Percentiles rank a stretch among this genome's conserved stretches.
Conservation (phyloP, 2,888 invertebrate species). For the Carabus problematicus region DNA sequence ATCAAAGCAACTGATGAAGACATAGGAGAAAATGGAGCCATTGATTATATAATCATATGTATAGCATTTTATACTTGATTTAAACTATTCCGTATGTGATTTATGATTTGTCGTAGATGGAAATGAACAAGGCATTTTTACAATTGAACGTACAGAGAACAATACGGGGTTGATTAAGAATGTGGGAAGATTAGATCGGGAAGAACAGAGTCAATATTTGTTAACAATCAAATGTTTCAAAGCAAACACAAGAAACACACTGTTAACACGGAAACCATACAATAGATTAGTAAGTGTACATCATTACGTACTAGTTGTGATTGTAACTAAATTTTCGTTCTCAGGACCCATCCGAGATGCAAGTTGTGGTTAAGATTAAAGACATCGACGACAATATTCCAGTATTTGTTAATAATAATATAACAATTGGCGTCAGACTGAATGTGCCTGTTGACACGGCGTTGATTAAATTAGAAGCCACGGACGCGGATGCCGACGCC, state of each 20-base stretch:
- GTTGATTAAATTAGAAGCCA: conserved; percentile 71
- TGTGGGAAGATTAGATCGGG: conserved; percentile 71
- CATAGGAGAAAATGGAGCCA: conserved; percentile 74
- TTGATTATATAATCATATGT: conserved; percentile 77
- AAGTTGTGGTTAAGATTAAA: conserved; percentile 68
- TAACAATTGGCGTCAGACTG: conserved; percentile 75
- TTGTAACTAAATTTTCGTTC: too few species aligned
- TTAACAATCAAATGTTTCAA: conserved; percentile 77
- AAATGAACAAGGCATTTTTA: conserved; percentile 71
- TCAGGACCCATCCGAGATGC: conserved; percentile 73
- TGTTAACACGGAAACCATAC: conserved; percentile 63
- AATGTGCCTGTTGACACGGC: conserved; percentile 78
- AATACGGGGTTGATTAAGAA: conserved; percentile 70
- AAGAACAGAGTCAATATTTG: conserved; percentile 64
- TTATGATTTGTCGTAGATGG: conserved; percentile 62
- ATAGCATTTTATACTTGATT: conserved; percentile 44
- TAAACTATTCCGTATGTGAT: conserved; percentile 5
- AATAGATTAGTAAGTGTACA: conserved; percentile 68
- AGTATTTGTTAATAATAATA: conserved; percentile 67
- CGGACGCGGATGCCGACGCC: conserved; percentile 73
- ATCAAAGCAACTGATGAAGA: conserved; percentile 78
- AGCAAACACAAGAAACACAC: conserved; percentile 52
- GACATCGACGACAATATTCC: conserved; percentile 82
- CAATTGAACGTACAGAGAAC: conserved; percentile 68
- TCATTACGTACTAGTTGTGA: too few species aligned